phyloP scores from a whole-genome alignment of 2,888 invertebrate genomes.

The Strigamia maritima region DNA sequence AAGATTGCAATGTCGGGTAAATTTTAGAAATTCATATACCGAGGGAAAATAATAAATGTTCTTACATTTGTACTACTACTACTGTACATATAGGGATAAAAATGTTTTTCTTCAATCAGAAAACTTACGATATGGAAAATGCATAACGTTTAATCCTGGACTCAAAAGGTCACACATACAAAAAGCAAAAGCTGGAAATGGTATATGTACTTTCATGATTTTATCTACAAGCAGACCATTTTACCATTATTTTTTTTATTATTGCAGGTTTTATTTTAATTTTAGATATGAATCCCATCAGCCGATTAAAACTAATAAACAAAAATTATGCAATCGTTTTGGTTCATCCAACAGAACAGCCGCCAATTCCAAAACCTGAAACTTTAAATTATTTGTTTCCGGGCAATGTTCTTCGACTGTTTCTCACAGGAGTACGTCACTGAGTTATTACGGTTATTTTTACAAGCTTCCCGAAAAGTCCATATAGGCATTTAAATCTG shows the following conservation, averaged over 20 bases:
- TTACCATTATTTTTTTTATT: not conserved
- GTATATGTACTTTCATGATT: too few species aligned
- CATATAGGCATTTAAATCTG: too few species aligned
- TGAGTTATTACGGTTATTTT: not conserved
- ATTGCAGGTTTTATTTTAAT: constrained; percentile 22
- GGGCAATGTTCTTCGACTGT: not conserved
- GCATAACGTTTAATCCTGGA: constrained; percentile 35
- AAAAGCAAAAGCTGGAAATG: not conserved
- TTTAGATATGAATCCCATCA: constrained; percentile 25
- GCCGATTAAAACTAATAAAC: constrained; percentile 3
- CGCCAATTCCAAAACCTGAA: constrained; percentile 12
- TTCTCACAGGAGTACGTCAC: constrained; percentile 27
- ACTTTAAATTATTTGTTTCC: constrained; percentile 3
- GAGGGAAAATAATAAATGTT: too few species aligned
- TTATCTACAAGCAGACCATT: too few species aligned
- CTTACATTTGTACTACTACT: too few species aligned
- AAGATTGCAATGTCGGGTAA: not conserved
- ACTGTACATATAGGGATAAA: not conserved
- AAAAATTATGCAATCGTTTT: constrained; percentile 12
- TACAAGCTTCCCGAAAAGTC: too few species aligned
- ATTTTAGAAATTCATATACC: too few species aligned
- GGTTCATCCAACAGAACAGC: not conserved
- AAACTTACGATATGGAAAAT: constrained; percentile 32
- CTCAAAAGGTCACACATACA: not conserved
- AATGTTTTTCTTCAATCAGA: not conserved